Percentiles rank a stretch among this genome's conserved stretches.
Evolutionary conservation across 2,797 vertebrate species (phyloP).

Genomic region (Pogonophryne albipinna): DNA sequence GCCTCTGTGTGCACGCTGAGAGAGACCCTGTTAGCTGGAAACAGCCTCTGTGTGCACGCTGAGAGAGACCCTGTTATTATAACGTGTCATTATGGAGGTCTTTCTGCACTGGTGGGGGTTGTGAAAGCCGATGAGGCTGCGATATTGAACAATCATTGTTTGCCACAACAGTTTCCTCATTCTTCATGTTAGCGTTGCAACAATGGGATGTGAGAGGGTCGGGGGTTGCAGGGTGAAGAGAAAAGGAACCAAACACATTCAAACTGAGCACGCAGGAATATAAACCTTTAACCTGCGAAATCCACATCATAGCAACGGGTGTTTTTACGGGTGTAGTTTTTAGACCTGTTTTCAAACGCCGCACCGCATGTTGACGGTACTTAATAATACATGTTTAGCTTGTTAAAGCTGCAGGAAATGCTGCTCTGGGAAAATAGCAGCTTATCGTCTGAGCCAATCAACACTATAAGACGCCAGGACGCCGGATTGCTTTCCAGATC

Average conservation of each 20-base stretch:
- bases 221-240: neutral
- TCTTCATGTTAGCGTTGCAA: constrained; percentile 8
- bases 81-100: neutral
- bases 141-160: constrained; percentile 12
- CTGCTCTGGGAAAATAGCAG: constrained; percentile 43
- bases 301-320: neutral
- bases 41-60: neutral
- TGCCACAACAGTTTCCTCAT: constrained; percentile 8
- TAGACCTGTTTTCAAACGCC: too few species aligned
- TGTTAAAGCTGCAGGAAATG: constrained; percentile 40
- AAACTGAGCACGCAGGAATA: constrained; percentile 10
- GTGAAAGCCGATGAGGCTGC: neutral
- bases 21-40: too few species aligned
- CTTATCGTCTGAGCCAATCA: constrained; percentile 65
- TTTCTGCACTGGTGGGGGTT: too few species aligned
- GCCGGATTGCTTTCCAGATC: constrained; percentile 1
- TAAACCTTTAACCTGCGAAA: neutral
- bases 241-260: neutral
- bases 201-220: neutral
- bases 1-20: too few species aligned
- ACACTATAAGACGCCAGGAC: constrained; percentile 37
- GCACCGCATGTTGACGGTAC: neutral
- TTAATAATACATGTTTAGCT: constrained; percentile 21
- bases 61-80: constrained; percentile 4
- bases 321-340: too few species aligned